Percentiles rank a stretch among this genome's conserved stretches.
Conservation (phyloP, 2,797 vertebrate species). For the Rhinophrynus dorsalis region DNA sequence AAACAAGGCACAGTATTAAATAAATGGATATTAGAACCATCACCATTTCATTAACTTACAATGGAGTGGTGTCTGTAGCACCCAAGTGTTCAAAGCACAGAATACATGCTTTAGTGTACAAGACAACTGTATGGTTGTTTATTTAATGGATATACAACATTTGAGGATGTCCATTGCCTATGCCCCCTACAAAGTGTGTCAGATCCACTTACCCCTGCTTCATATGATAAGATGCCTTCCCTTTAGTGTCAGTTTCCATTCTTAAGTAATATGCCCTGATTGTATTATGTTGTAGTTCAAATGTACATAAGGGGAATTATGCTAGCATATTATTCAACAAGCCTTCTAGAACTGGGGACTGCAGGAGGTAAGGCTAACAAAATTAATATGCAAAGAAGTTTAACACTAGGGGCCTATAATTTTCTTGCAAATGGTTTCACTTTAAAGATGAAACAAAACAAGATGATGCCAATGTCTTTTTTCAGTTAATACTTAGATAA, state of each 20-base stretch:
- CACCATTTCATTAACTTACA: no score
- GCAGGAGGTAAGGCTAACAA: slow-evolving; percentile 97
- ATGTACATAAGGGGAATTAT: slow-evolving; percentile 75
- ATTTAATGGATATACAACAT: no score
- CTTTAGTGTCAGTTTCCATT: slow-evolving; percentile 19
- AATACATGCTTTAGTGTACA: no score
- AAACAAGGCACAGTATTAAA: no score
- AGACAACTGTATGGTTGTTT: no score
- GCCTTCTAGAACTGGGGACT: slow-evolving; percentile 84
- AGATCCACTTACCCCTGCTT: no score
- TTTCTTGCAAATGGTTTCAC: slow-evolving; percentile 94
- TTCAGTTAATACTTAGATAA: slow-evolving; percentile 75
- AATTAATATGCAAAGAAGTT: slow-evolving; percentile 98
- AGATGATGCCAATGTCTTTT: slow-evolving; percentile 85
- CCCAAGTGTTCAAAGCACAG: no score
- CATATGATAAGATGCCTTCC: background rate
- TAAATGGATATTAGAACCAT: no score
- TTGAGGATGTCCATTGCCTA: no score
- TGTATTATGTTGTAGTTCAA: slow-evolving; percentile 62
- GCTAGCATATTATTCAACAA: slow-evolving; percentile 87
- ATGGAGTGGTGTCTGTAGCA: no score
- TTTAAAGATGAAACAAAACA: slow-evolving; percentile 91
- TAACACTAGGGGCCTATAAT: slow-evolving; percentile 93
- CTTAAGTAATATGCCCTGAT: slow-evolving; percentile 39
- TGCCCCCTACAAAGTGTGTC: no score